Conservation (phyloP, 2,113 vertebrate species). For the Aleadryas rufinucha region DNA sequence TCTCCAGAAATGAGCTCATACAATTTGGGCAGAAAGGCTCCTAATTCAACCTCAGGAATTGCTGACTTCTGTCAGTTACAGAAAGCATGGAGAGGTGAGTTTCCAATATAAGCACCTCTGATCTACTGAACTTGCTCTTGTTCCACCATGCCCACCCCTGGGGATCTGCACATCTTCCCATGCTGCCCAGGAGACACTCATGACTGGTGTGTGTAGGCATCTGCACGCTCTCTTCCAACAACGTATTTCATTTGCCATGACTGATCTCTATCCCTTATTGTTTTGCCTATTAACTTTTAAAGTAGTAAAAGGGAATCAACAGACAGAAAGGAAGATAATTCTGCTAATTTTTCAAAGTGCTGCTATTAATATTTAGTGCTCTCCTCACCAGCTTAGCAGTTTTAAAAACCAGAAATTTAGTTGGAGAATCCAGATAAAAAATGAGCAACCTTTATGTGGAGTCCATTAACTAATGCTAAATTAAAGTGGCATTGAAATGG, state of each 20-base stretch:
- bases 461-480: constrained; percentile 71
- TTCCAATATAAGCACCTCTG: background rate
- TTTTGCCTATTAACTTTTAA: background rate
- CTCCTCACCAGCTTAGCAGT: background rate
- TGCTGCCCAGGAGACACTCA: background rate
- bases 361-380: constrained; percentile 25
- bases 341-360: constrained; percentile 22
- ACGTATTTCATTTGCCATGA: background rate
- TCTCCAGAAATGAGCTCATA: background rate
- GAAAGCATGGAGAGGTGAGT: background rate
- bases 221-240: background rate
- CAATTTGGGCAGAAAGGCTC: background rate
- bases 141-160: background rate
- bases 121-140: background rate
- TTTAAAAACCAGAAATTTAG: constrained; percentile 55
- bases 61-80: background rate
- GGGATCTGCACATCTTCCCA: background rate
- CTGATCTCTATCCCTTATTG: background rate
- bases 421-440: constrained; percentile 45
- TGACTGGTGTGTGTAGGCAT: background rate
- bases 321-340: constrained; percentile 23
- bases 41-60: background rate
- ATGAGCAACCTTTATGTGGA: constrained; percentile 55
- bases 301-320: constrained; percentile 16
- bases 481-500: constrained; percentile 69